Evolutionary conservation across 2,113 vertebrate genomes (phyloP), one percentile per base, ranked within the genome.

Genomic region (Ursus arctos): DNA sequence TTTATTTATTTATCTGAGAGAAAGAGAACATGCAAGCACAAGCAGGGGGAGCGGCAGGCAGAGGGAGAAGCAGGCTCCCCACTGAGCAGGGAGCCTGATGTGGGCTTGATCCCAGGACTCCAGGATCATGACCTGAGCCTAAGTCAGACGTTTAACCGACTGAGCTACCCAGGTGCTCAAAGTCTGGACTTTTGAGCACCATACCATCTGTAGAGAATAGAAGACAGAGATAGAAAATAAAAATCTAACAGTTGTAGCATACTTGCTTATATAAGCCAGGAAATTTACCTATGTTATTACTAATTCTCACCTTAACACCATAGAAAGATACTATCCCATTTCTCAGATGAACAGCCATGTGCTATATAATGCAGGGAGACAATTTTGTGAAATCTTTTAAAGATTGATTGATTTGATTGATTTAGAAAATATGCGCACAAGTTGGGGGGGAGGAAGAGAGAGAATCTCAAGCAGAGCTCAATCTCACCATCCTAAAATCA

Each of bases 101-200:
- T 16, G 31, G 31, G 31, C 63, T 65, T 6, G 1, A 65, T 65
- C 63, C 31, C 31, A 65, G 31, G 63, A 65, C 63, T 33, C 63
- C 6, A 1, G 63, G 15, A 65, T 65, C 28, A 6, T 65, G 63
- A 65, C 63, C 31, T 65, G 63, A 65, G 63, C 31, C 14, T 0
- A 65, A 65, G 31, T 65, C 14, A 33, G 63, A 65, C 0, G 13
- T 14, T 33, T 65, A 31, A 65, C 13, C 0, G 2, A 65, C 63
- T 65, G 13, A 65, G 63, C 28, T 13, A 65, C 63, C 14, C 31
- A 65, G 31, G 28, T 28, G 6, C 28, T 65, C 63, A 67, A 74
- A 93, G 74, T 96, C 67, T 93, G 47, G 76, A 82, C 31, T 82
- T 82, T 31, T 57, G 57, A 76, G 84, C 47, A 88, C 67, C 13